Evolutionary conservation across 2,113 vertebrate genomes (phyloP), one percentile per base, ranked within the genome.

Genomic region (Platysteira castanea): DNA sequence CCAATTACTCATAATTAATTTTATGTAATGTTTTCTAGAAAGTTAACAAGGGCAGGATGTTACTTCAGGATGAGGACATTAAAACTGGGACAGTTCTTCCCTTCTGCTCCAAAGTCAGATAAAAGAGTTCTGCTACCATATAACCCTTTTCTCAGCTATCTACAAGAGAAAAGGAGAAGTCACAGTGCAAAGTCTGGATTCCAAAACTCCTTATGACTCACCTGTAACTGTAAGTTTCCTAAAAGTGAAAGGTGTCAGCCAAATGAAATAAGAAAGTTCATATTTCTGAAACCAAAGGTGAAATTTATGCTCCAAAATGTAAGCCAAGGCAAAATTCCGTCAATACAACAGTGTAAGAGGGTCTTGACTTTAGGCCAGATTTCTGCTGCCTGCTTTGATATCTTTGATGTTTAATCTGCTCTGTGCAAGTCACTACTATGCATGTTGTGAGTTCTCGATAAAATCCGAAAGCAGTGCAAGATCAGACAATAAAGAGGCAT

Each of bases 321-420:
- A 91, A 96, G 64, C 67, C 84, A 95, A 91, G 31, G 68, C 52
- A 95, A 90, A 92, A 95, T 81, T 90, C 73, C 4, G 1, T 54
- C 71, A 56, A 31, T 75, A 71, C 35, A 93, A 84, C 42, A 74
- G 75, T 12, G 22, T 65, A 74, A 10, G 9, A 90, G 64, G 84
- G 27, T 64, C 68, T 77, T 73, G 60, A 92, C 31, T 94, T 89
- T 19, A 73, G 53, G 31, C 42, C 44, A 88, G 75, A 53, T 64
- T 93, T 80, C 68, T 90, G 52, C 52, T 77, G 44, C 71, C 30
- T 93, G 24, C 47, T 75, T 92, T 93, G 71, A 24, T 78, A 60
- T 41, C 85, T 76, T 74, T 13, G 12, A 67, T 74, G 47, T 70
- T 82, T 70, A 46, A 88, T 28, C 76, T 52, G 33, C 22, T 67